Base-by-base conservation (phyloP, 2,113 vertebrate species). In the Sylvilagus bachmani region DNA sequence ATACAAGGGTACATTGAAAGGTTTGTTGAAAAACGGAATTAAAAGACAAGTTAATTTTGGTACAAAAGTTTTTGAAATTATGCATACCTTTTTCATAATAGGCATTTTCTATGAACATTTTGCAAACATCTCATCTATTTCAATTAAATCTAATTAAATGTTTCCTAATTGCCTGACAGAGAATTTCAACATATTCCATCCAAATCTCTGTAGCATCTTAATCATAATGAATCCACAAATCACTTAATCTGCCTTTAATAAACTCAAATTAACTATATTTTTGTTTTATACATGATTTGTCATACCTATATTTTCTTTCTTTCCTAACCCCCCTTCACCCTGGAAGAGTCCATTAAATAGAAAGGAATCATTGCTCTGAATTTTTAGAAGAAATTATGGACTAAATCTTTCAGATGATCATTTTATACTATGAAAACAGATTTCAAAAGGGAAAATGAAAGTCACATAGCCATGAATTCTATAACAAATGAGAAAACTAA, bases 121-220 rank as follows among this genome's bases (percentile, higher is more conserved):
- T 58, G 55, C 16, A 58, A 1, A 58, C 13, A 14, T 5, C 10
- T 58, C 4, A 58, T 58, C 55, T 58, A 58, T 16, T 58, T 58
- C 38, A 93, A 93, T 95, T 81, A 96, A 95, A 86, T 77, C 49
- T 91, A 86, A 90, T 73, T 93, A 91, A 89, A n/a, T 89, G 16
- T 55, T 79, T 22, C 22, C 58, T 85, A 91, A 94, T 58, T 67
- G 21, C 36, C 27, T 44, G 69, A 93, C 33, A 93, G 22, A 73
- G 29, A 17, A 95, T 82, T 94, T 71, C 90, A 82, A 91, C 11
- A 93, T 73, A 27, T 13, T 91, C 22, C 49, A 89, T 91, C 22
- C 49, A 89, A 86, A 36, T 94, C 64, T 78, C 29, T 80, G 25
- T 24, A 94, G 75, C 61, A 92, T 53, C 58, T 87, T 93, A 93